Conservation (phyloP, 2,113 vertebrate species). For the Sturnira hondurensis region DNA sequence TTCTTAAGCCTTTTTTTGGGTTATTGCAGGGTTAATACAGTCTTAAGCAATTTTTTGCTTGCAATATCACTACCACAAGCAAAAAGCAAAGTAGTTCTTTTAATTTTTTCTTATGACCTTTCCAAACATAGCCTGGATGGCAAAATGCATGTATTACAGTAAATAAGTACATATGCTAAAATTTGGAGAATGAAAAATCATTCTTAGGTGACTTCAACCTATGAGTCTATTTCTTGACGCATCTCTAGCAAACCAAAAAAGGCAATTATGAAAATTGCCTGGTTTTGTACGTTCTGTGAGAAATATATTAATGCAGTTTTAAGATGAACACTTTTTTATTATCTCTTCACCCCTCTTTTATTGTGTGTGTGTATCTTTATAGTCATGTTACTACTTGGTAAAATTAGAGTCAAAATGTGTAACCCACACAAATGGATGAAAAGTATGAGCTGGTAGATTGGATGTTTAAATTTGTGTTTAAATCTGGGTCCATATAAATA, state of each 20-base stretch:
- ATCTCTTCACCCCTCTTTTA: background rate
- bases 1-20: background rate
- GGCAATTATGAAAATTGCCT: background rate
- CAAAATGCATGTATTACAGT: background rate
- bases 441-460: background rate
- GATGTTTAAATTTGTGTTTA: background rate
- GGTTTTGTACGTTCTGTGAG: background rate
- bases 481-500: background rate
- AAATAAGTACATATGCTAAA: background rate
- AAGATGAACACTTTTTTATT: background rate
- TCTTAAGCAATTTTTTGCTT: slow-evolving; percentile 4
- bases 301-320: background rate
- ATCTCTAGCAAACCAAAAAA: background rate
- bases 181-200: background rate
- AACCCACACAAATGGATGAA: background rate
- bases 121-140: background rate
- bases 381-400: background rate
- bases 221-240: background rate
- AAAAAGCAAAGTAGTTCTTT: background rate
- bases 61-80: background rate
- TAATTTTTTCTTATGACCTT: background rate
- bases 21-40: background rate
- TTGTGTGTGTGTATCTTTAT: background rate
- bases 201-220: background rate
- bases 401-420: background rate